phyloP scores from a whole-genome alignment of 2,797 vertebrate genomes.

The Valencia hispanica region DNA sequence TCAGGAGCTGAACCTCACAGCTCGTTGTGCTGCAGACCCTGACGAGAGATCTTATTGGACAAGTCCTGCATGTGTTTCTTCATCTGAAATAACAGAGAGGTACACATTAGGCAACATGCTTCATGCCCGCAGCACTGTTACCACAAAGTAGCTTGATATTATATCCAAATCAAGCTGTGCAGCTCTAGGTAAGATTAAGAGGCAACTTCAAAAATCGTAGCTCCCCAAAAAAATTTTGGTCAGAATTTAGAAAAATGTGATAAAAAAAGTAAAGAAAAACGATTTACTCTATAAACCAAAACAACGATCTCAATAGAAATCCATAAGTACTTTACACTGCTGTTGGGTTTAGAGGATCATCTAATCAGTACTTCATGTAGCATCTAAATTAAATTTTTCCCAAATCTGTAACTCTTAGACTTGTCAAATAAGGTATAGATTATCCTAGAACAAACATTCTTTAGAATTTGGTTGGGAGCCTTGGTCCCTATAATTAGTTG shows the following conservation, averaged over 20 bases:
- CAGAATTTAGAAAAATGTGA: neutral
- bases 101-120: no score
- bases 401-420: no score
- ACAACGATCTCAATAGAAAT: no score
- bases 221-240: neutral
- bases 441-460: no score
- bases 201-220: neutral
- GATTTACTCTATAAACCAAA: no score
- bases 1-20: constrained; percentile 78
- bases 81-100: constrained; percentile 80
- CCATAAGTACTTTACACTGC: neutral
- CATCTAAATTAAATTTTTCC: no score
- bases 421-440: no score
- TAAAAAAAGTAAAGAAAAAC: no score
- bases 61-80: constrained; percentile 98
- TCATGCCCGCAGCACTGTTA: neutral
- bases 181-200: neutral
- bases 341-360: neutral
- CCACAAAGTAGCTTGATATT: neutral
- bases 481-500: no score
- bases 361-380: neutral
- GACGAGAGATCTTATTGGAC: constrained; percentile 87
- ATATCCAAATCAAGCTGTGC: neutral
- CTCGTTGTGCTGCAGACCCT: constrained; percentile 92
- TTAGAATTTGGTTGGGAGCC: no score